Evolutionary conservation across 2,888 invertebrate species (phyloP), one percentile per base, ranked within the genome.

Genomic region (Plagodis pulveraria): DNA sequence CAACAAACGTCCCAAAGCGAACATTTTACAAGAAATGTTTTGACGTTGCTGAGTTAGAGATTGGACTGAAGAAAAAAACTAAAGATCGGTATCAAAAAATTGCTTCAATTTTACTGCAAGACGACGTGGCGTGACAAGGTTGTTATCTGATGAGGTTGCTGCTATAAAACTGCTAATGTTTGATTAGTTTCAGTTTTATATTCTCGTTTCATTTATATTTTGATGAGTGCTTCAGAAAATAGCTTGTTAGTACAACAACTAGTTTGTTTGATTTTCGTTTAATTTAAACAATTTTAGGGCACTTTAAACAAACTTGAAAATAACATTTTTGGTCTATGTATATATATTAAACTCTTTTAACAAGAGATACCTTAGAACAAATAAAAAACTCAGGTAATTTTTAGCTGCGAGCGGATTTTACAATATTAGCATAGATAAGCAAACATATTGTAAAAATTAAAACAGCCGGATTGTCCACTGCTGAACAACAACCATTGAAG

Each of bases 51-150:
- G 55, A 64, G 11, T 50, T 46, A 55, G 51, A 60, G 51, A 65
- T 61, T 64, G 51, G 50, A 64, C 42, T 33, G 61, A 65, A 63
- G 67, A 60, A 67, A 59, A 59, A 56, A 64, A 63, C 59, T 54
- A 58, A 63, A 66, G 69, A 69, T 69, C 52, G 9, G 43, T 67
- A 69, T 67, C 67, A 69, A 67, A 69, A 69, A 69, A 69, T 69
- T 69, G 69, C 51, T 67, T 61, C 55, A 56, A 58, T 59, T 63
- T 67, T 64, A 69, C 59, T 64, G 63, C 62, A 65, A 61, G 57
- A 58, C 46, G 51, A 49, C 55, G 49, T 66, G 44, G 67, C 69
- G 64, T 69, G 69, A 56, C 59, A 33, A 10, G 42, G 32, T 11
- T 12, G 43, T 40, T 56, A 61, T 61, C 60, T 52, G 60, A 61